Base-by-base conservation (phyloP, 1,140 invertebrate species). In the Oscheius sp. region DNA sequence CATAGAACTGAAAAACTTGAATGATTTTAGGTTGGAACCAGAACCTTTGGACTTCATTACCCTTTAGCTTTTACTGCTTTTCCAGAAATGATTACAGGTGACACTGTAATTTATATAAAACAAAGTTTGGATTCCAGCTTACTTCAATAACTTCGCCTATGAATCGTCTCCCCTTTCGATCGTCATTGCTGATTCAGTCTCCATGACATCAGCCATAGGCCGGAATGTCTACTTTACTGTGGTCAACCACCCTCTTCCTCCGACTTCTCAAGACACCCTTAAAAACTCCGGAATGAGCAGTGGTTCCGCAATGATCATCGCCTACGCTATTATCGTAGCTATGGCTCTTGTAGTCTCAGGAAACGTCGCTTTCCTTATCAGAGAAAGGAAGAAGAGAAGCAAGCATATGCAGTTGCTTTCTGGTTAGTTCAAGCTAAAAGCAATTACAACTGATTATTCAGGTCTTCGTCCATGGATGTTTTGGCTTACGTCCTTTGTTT, bases 391-490 rank as follows among this genome's bases (percentile, higher is more conserved):
- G 38, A 77, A 77, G 68, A 77, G 72, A 42, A 67, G 59, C 34
- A 77, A 77, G 42, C 76, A 77, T 58, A 77, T 77, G 76, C 76
- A 77, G 38, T 20, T 77, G 10, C 32, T 36, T n/a, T 63, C 36
- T 26, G 23, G 23, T n/a, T n/a, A n/a, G n/a, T n/a, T n/a, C n/a
- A n/a, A n/a, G n/a, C n/a, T n/a, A n/a, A n/a, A n/a, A n/a, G n/a
- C n/a, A n/a, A n/a, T n/a, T n/a, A n/a, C n/a, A n/a, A n/a, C n/a
- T n/a, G n/a, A n/a, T n/a, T n/a, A n/a, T 3, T 73, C 69, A 15
- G 75, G 75, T 35, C 34, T 76, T 3, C 34, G 64, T 20, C 72
- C 65, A 23, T 76, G 72, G 72, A 75, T 76, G 75, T 76, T 64
- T 59, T 76, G 75, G 75, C 4, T 49, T 2, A 74, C 70, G 3